Conservation (phyloP, 2,888 invertebrate genomes). For the Drosophila dives region DNA sequence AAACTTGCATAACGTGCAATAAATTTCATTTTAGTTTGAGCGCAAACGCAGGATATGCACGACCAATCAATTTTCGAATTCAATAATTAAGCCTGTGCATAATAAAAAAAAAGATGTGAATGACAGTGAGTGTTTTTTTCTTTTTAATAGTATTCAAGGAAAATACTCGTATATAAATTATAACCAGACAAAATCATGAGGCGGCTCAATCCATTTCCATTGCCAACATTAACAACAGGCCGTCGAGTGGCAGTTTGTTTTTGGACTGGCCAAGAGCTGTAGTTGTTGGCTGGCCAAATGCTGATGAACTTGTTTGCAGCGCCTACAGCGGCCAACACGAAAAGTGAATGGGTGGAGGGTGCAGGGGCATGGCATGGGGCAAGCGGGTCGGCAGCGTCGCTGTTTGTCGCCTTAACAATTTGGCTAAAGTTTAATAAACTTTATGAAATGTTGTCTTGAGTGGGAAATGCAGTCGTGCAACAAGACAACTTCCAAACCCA, state of each 20-base stretch:
- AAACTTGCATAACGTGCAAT: not conserved
- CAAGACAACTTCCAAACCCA: constrained; percentile 54
- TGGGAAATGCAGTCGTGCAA: constrained; percentile 72
- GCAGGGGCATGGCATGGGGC: not conserved
- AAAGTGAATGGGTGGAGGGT: constrained; percentile 58
- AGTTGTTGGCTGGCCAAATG: constrained; percentile 58
- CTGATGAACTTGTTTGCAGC: constrained; percentile 75
- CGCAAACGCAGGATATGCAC: not conserved
- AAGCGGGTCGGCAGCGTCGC: constrained; percentile 26
- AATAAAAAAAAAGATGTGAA: constrained; percentile 8
- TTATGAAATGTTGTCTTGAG: constrained; percentile 79
- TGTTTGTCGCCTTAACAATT: constrained; percentile 68
- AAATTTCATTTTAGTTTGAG: not conserved
- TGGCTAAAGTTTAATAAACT: constrained; percentile 80
- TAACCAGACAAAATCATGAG: constrained; percentile 23
- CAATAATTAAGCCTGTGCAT: constrained; percentile 26
- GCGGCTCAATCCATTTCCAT: constrained; percentile 46
- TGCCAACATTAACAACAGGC: constrained; percentile 38
- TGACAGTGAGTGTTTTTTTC: constrained; percentile 26
- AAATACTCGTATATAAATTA: constrained; percentile 32
- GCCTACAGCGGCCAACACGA: constrained; percentile 60
- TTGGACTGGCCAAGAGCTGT: constrained; percentile 42
- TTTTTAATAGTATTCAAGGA: constrained; percentile 42
- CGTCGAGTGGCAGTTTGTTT: constrained; percentile 62
- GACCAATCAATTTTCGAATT: constrained; percentile 24